Evolutionary conservation across 2,797 vertebrate genomes (phyloP).

Genomic region (Phalanger gymnotis): DNA sequence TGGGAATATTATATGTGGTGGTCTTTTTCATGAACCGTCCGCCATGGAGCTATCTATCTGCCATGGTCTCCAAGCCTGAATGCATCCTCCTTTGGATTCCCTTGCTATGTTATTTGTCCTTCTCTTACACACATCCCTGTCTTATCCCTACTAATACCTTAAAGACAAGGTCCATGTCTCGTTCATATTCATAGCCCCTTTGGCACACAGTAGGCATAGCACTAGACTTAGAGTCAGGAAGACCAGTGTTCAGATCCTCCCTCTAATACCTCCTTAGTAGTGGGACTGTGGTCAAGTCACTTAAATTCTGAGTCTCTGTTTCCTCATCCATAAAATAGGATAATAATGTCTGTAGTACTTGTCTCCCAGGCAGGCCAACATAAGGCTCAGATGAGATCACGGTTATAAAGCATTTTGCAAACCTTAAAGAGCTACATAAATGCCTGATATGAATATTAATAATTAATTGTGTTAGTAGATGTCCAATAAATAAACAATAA

Average conservation of each 20-base stretch:
- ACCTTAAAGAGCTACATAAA: not conserved
- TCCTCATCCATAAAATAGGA: not conserved
- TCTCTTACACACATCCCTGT: not conserved
- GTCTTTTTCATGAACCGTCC: too few species aligned
- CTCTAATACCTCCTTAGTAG: not conserved
- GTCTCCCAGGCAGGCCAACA: not conserved
- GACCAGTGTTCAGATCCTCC: not conserved
- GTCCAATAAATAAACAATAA: not conserved
- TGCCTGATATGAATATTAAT: not conserved
- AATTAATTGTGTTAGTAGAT: not conserved
- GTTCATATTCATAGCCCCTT: not conserved
- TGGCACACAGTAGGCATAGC: not conserved
- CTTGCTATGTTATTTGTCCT: too few species aligned
- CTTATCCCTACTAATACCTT: not conserved
- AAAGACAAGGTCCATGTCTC: not conserved
- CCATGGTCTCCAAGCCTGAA: too few species aligned
- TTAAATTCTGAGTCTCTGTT: not conserved
- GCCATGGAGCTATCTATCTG: too few species aligned
- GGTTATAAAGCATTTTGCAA: not conserved
- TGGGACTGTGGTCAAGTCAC: not conserved
- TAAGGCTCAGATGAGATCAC: not conserved
- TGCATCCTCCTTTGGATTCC: too few species aligned
- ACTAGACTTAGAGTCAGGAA: not conserved
- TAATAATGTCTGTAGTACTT: not conserved
- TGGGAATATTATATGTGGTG: too few species aligned